phyloP scores from a whole-genome alignment of 37 sponge, comb jelly and placozoan species.

The Spongilla lacustris region DNA sequence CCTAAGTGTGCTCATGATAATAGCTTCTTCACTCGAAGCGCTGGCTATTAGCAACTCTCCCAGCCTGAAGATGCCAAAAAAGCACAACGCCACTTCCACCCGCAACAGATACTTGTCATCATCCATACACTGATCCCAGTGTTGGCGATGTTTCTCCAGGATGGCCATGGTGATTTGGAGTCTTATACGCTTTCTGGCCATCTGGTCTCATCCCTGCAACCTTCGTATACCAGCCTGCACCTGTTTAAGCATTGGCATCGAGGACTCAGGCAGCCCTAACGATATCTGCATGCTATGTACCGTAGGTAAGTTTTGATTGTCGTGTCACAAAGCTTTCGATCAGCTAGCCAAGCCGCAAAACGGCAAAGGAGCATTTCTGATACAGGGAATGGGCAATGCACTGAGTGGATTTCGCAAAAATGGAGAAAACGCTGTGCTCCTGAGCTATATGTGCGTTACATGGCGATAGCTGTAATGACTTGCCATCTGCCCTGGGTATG shows the following conservation, averaged over 20 bases:
- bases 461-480: constrained; percentile 16
- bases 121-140: not conserved
- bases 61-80: not conserved
- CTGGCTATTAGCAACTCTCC: not conserved
- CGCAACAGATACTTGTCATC: not conserved
- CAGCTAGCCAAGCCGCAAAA: constrained; percentile 33
- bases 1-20: not conserved
- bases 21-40: not conserved
- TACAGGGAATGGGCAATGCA: constrained; percentile 10
- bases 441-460: constrained; percentile 13
- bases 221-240: not conserved
- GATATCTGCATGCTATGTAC: constrained; percentile 30
- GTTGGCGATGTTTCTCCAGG: not conserved
- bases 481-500: no score
- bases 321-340: not conserved
- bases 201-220: not conserved
- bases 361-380: constrained; percentile 19
- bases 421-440: constrained; percentile 6
- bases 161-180: constrained; percentile 43
- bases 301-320: constrained; percentile 38
- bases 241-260: not conserved
- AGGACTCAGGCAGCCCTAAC: not conserved
- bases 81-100: not conserved
- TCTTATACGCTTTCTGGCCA: not conserved
- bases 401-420: not conserved